A percentile compares a stretch with the other conserved stretches of the same genome.
Conservation (phyloP, 2,888 invertebrate species). For the Stegophylla sp. region DNA sequence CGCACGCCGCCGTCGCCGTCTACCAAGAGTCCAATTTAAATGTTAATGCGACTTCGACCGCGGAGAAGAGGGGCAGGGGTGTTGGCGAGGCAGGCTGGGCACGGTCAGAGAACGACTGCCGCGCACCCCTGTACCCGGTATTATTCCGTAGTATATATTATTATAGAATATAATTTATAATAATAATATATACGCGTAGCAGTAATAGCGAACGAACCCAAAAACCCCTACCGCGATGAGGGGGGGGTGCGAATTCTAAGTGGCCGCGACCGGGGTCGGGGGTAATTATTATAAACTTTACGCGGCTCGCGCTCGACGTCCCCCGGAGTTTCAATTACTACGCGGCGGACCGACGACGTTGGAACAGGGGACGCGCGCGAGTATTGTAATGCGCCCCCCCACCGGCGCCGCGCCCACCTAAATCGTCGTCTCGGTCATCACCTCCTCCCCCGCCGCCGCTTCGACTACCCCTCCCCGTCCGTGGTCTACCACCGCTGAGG, state of each 20-base stretch:
- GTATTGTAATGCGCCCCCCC: background rate
- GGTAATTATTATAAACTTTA: conserved; percentile 55
- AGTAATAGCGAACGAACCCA: background rate
- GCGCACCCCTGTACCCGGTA: background rate
- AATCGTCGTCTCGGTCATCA: background rate
- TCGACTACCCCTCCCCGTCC: background rate
- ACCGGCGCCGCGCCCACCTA: background rate
- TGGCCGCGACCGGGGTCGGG: background rate
- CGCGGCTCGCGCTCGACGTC: conserved; percentile 1
- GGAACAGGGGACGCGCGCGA: background rate
- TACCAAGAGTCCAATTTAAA: conserved; percentile 54
- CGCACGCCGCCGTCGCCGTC: background rate
- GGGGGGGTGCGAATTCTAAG: background rate
- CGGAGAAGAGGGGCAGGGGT: no score
- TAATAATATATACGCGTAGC: no score
- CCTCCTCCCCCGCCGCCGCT: background rate
- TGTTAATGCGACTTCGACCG: conserved; percentile 31
- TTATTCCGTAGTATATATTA: background rate
- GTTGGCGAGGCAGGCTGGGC: no score
- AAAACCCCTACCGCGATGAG: background rate
- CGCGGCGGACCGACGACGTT: background rate
- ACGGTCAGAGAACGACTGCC: no score
- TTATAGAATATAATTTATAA: no score
- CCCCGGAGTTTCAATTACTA: conserved; percentile 55
- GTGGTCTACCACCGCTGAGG: no score